Evolutionary conservation across 2,113 vertebrate species (phyloP), one percentile per base, ranked within the genome.

Genomic region (Nestor notabilis): DNA sequence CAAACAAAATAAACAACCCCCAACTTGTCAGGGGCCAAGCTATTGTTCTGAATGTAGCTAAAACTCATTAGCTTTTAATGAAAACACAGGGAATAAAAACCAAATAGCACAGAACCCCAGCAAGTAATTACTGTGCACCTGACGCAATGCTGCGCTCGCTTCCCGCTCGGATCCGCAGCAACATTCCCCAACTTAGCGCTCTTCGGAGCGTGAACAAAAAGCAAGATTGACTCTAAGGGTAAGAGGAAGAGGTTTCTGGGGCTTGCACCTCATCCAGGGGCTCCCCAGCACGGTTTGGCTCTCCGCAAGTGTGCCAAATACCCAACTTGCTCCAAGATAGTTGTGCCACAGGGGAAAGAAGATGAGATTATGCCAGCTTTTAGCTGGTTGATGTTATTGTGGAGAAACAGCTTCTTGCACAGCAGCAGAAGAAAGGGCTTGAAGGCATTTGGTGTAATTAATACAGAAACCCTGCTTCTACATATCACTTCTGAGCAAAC

Each of bases 21-120:
- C 89, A 84, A 95, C 90, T 97, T 98, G 68, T 90, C 83, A 97
- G 96, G 94, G 97, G 94, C 97, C 94, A 95, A 83, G 83, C 96
- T 87, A 97, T 98, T 97, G 97, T 98, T 95, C 91, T 88, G 95
- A 97, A 94, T 92, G 87, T 89, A 95, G 91, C 79, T 90, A 53
- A 95, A 95, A 87, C 95, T 98, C 98, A 97, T 98, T 98, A 98
- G 95, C 93, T 83, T 96, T 96, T 98, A 98, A 98, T 98, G 98
- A 98, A 98, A 98, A 98, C 92, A 74, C 84, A 87, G 96, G 97
- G 97, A 97, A 98, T 98, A 97, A 98, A 98, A 97, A 93, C 68
- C 95, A 98, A 98, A 97, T 84, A 96, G 97, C 97, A 96, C 91
- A 97, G 97, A 97, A 97, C 68, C 69, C 93, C 84, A 43, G 95